phyloP scores from a whole-genome alignment of 2,113 vertebrate species.

The Campylomormyrus tamandua region DNA sequence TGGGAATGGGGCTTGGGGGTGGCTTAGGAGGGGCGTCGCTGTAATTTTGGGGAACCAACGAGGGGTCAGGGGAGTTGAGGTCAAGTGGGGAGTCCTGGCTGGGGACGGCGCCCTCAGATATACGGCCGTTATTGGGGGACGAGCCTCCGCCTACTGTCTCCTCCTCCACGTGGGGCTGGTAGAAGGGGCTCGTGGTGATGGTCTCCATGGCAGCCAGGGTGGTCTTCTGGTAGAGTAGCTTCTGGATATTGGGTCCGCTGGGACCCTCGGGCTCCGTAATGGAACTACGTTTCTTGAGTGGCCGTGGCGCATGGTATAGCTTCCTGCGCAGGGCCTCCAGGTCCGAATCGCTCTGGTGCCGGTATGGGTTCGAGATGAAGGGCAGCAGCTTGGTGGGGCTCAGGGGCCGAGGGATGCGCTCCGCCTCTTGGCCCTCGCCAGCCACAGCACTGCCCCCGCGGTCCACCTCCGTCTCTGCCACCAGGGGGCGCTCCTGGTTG shows the following conservation, averaged over 20 bases:
- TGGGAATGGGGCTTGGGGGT: constrained; percentile 58
- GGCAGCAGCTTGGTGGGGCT: constrained; percentile 94
- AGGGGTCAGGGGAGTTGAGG: constrained; percentile 32
- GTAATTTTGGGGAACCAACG: constrained; percentile 14
- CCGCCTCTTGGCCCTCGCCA: constrained; percentile 66
- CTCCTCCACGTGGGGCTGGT: constrained; percentile 47
- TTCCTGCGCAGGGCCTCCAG: constrained; percentile 88
- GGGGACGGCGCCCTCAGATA: not conserved
- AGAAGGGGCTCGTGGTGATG: constrained; percentile 59
- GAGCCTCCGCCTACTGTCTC: constrained; percentile 48
- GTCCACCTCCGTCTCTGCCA: constrained; percentile 46
- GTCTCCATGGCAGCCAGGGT: constrained; percentile 93
- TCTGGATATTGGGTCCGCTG: constrained; percentile 91
- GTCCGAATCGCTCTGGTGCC: constrained; percentile 90
- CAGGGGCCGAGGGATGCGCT: constrained; percentile 83
- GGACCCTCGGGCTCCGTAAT: constrained; percentile 96
- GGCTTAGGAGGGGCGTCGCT: constrained; percentile 49
- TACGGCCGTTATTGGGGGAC: not conserved
- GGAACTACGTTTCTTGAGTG: constrained; percentile 92
- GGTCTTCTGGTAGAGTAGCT: constrained; percentile 92
- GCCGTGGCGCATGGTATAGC: constrained; percentile 84
- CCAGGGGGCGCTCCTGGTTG: constrained; percentile 64
- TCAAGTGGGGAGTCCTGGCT: not conserved
- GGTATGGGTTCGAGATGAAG: constrained; percentile 91
- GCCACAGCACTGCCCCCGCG: constrained; percentile 31